These are phyloP conservation scores for Zoroaster sp. DNA, from an alignment of 53 echinoderm and acorn worm species.

Conservation along the genomic window DNA sequence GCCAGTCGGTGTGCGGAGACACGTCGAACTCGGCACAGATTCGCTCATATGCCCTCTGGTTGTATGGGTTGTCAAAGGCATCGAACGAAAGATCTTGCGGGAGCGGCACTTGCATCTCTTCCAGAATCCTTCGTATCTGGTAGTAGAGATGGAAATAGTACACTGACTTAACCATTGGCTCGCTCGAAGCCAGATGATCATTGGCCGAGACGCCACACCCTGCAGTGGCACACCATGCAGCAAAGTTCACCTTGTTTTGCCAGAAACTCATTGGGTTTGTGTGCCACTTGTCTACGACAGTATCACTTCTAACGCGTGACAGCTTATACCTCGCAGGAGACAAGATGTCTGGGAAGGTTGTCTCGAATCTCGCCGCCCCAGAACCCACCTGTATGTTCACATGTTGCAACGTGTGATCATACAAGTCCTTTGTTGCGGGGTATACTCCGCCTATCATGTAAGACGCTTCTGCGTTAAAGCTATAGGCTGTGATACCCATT, in stretches of 20 bases:
- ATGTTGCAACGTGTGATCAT: not conserved
- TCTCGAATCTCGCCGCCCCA: not conserved
- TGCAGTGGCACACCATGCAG: slow-evolving; percentile 53
- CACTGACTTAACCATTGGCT: slow-evolving; percentile 16
- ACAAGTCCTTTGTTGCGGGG: not conserved
- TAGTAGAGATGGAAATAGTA: slow-evolving; percentile 37
- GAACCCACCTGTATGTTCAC: slow-evolving; percentile 5
- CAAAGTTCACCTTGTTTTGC: slow-evolving; percentile 59
- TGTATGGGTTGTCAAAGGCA: too few species aligned
- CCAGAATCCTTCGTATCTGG: slow-evolving; percentile 12
- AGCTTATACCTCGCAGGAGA: not conserved
- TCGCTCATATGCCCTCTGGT: too few species aligned
- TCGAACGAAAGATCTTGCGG: too few species aligned
- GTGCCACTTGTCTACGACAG: slow-evolving; percentile 7
- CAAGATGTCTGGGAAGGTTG: not conserved
- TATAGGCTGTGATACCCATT: not conserved
- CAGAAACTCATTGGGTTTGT: slow-evolving; percentile 40
- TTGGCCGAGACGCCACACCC: slow-evolving; percentile 33
- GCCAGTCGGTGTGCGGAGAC: too few species aligned
- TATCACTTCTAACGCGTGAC: not conserved
- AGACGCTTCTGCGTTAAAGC: not conserved
- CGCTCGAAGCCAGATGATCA: slow-evolving; percentile 10
- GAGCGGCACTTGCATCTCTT: too few species aligned
- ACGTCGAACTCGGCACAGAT: too few species aligned
- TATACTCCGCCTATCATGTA: not conserved